phyloP scores from a whole-genome alignment of 1,140 invertebrate species.

The Penaeus indicus region DNA sequence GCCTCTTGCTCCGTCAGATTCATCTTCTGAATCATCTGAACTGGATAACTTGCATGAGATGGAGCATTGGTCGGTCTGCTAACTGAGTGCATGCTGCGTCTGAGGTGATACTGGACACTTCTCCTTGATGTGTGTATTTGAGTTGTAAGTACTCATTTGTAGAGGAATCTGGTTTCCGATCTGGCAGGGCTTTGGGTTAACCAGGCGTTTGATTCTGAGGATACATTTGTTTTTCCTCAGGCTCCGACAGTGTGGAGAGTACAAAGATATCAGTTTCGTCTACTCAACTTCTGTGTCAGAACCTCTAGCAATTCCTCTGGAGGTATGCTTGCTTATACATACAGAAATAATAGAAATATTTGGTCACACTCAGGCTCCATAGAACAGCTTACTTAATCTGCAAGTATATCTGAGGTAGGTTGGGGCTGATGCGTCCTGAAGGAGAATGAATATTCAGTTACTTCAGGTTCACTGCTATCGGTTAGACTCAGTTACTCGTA shows the following conservation, averaged over 20 bases:
- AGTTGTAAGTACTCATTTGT: no score
- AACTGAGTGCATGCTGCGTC: no score
- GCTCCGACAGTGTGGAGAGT: no score
- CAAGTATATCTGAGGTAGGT: conserved; percentile 37
- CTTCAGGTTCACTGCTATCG: conserved; percentile 58
- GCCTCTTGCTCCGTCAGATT: conserved; percentile 40
- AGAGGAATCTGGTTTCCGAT: no score
- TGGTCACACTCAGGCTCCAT: conserved; percentile 51
- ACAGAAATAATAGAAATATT: conserved; percentile 26
- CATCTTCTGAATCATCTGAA: background rate
- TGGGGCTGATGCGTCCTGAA: conserved; percentile 40
- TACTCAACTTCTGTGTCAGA: conserved; percentile 20
- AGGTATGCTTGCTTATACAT: background rate
- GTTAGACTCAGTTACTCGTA: conserved; percentile 40
- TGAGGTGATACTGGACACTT: no score
- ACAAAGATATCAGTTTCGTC: background rate
- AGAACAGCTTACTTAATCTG: conserved; percentile 47
- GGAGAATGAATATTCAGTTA: conserved; percentile 53
- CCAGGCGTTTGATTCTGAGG: no score
- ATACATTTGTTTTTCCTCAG: no score
- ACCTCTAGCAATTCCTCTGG: conserved; percentile 15
- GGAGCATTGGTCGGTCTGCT: conserved; percentile 1
- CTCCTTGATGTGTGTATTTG: no score
- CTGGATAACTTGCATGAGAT: background rate
- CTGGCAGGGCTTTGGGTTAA: no score